Conservation (phyloP, 2,797 vertebrate genomes). For the Sarcophilus harrisii region DNA sequence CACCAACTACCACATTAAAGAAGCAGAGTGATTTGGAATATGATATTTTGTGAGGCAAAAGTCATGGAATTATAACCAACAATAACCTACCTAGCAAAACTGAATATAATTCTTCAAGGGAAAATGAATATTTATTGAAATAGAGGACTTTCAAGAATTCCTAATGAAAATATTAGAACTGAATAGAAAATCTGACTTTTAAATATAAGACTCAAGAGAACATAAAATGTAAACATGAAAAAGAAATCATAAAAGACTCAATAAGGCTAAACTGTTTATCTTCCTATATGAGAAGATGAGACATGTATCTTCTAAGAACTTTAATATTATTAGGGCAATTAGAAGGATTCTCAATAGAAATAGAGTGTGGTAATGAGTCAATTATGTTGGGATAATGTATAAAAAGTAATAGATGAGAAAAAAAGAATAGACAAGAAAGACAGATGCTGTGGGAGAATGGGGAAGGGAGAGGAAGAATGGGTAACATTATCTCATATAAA, state of each 20-base stretch:
- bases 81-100: neutral
- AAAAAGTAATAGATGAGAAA: too few relatives aligned
- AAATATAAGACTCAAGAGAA: neutral
- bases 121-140: neutral
- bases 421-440: too few relatives aligned
- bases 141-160: neutral
- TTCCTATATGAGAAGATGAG: neutral
- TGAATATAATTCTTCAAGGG: neutral
- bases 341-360: too few relatives aligned
- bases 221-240: neutral
- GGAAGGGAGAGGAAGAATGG: too few relatives aligned
- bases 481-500: too few relatives aligned
- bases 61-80: neutral
- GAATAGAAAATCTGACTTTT: neutral
- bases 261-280: neutral
- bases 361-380: too few relatives aligned
- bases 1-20: neutral
- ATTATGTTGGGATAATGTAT: too few relatives aligned
- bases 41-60: neutral
- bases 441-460: too few relatives aligned
- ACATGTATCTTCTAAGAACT: neutral
- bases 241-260: neutral
- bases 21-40: neutral
- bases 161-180: neutral
- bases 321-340: neutral